phyloP scores from a whole-genome alignment of 2,113 vertebrate species.

The Malurus melanocephalus region DNA sequence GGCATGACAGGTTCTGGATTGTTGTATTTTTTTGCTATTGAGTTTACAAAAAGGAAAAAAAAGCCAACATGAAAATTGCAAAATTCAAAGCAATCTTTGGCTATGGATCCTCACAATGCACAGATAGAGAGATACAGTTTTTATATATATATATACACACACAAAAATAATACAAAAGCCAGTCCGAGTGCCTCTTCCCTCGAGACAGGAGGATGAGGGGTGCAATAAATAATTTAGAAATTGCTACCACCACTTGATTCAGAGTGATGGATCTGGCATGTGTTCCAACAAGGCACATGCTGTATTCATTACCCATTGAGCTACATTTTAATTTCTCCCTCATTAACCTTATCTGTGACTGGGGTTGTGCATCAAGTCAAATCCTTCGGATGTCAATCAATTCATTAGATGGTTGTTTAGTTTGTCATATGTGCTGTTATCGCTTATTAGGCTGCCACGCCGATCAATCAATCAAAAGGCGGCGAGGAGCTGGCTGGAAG shows the following conservation, averaged over 20 bases:
- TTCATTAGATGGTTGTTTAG: slow-evolving; percentile 58
- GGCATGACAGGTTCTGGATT: slow-evolving; percentile 74
- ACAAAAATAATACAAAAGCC: neutral
- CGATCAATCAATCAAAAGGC: slow-evolving; percentile 68
- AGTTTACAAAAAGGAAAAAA: slow-evolving; percentile 52
- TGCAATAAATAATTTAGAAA: slow-evolving; percentile 74
- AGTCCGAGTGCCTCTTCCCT: slow-evolving; percentile 30
- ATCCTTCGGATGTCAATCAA: slow-evolving; percentile 71
- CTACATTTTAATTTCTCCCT: slow-evolving; percentile 71
- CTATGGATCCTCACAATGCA: slow-evolving; percentile 59
- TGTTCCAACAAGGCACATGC: slow-evolving; percentile 63
- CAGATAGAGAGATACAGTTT: neutral
- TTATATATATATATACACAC: neutral
- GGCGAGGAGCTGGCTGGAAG: neutral
- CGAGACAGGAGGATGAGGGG: slow-evolving; percentile 53
- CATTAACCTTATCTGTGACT: slow-evolving; percentile 66
- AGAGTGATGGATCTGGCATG: slow-evolving; percentile 68
- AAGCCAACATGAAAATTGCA: slow-evolving; percentile 41
- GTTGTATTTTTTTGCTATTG: slow-evolving; percentile 60
- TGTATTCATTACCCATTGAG: slow-evolving; percentile 72
- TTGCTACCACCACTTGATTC: slow-evolving; percentile 60
- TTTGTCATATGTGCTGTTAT: slow-evolving; percentile 68
- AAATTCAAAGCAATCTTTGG: slow-evolving; percentile 71
- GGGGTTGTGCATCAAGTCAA: slow-evolving; percentile 56
- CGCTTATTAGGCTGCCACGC: slow-evolving; percentile 60